phyloP scores from a whole-genome alignment of 2,888 invertebrate species.

The Selenia dentaria region DNA sequence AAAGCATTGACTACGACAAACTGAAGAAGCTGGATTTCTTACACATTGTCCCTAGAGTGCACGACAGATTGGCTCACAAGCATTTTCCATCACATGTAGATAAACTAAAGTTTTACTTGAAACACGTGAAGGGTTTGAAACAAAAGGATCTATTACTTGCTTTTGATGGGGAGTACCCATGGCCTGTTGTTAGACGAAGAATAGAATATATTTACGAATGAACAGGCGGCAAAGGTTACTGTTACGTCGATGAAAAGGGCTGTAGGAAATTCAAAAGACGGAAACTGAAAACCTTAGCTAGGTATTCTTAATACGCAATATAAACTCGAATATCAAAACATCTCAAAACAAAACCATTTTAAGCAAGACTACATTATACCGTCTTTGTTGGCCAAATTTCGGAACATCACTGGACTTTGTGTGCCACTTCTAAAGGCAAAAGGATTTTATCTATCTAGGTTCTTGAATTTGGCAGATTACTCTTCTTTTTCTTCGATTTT shows the following conservation, averaged over 20 bases:
- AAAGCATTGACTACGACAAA: constrained; percentile 50
- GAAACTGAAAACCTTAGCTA: too few relatives aligned
- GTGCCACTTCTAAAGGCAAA: too few relatives aligned
- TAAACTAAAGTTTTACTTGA: constrained; percentile 30
- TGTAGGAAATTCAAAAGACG: too few relatives aligned
- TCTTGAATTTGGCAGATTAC: too few relatives aligned
- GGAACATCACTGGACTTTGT: too few relatives aligned
- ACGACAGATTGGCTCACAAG: constrained; percentile 36
- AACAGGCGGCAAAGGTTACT: not conserved
- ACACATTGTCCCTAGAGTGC: constrained; percentile 46
- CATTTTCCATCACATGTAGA: constrained; percentile 17
- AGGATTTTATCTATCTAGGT: too few relatives aligned
- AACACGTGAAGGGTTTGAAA: constrained; percentile 30
- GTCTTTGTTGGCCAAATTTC: too few relatives aligned
- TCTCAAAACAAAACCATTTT: too few relatives aligned
- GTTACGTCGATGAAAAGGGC: not conserved
- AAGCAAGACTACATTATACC: too few relatives aligned
- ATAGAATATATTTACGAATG: constrained; percentile 32
- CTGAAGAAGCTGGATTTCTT: constrained; percentile 52
- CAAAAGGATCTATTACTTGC: constrained; percentile 35
- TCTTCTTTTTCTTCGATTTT: too few relatives aligned
- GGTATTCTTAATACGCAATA: too few relatives aligned
- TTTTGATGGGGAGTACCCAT: constrained; percentile 40
- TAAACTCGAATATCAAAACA: too few relatives aligned
- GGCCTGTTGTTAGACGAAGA: constrained; percentile 40